These are phyloP conservation scores for Lycopodina hypogea DNA, from an alignment of 37 sponge, comb jelly and placozoan genomes.

Conservation along the genomic window DNA sequence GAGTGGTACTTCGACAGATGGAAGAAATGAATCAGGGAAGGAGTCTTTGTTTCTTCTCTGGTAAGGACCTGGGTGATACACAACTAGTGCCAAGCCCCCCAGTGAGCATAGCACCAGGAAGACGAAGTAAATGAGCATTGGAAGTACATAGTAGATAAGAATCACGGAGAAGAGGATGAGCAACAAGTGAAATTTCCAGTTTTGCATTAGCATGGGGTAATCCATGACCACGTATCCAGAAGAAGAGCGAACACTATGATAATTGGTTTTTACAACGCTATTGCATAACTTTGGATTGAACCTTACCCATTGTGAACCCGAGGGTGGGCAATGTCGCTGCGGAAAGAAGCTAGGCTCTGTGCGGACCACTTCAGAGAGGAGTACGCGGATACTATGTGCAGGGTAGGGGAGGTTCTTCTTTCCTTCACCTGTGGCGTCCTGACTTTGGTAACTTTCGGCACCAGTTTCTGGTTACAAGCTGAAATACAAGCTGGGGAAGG, in stretches of 20 bases:
- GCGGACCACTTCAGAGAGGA: constrained; percentile 24
- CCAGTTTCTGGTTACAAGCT: constrained; percentile 36
- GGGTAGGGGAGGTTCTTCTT: constrained; percentile 53
- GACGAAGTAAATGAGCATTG: constrained; percentile 35
- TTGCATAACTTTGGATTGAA: neutral
- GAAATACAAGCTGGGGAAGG: neutral
- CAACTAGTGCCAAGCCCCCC: constrained; percentile 16
- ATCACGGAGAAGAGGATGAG: neutral
- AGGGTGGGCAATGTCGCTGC: neutral
- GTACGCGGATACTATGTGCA: constrained; percentile 26
- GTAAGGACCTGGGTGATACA: constrained; percentile 44
- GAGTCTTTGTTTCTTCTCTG: constrained; percentile 37
- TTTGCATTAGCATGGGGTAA: neutral
- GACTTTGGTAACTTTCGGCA: constrained; percentile 46
- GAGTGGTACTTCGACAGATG: constrained; percentile 8
- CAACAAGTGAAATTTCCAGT: constrained; percentile 4
- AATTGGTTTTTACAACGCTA: neutral
- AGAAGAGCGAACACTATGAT: neutral
- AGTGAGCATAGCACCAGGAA: constrained; percentile 23
- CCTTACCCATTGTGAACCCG: neutral
- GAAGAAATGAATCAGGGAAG: constrained; percentile 21
- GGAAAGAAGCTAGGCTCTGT: constrained; percentile 15
- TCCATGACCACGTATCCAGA: neutral
- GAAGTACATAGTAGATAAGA: constrained; percentile 17
- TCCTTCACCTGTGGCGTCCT: constrained; percentile 46